These are phyloP conservation scores for Chesias legatella DNA, from an alignment of 2,888 invertebrate species.

Conservation along the genomic window DNA sequence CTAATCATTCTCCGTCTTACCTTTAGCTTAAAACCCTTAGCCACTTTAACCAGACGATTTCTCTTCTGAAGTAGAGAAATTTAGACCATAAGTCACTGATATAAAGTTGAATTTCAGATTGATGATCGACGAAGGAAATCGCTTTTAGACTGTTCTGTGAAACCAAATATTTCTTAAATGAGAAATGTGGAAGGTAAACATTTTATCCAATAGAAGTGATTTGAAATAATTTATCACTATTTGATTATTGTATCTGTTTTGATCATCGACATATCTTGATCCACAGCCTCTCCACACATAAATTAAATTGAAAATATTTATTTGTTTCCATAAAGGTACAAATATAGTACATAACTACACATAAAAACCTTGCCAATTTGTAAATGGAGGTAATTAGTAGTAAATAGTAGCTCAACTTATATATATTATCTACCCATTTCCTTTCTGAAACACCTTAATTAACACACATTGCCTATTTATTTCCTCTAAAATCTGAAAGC, in stretches of 20 bases:
- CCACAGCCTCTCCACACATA: too few species aligned
- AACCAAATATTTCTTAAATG: conserved; percentile 20
- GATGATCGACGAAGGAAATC: neutral
- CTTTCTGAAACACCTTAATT: neutral
- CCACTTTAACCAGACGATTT: neutral
- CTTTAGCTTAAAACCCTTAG: neutral
- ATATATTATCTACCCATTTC: too few species aligned
- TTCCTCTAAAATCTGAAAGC: conserved; percentile 19
- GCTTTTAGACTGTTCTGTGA: conserved; percentile 2
- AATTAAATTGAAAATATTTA: too few species aligned
- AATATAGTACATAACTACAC: too few species aligned
- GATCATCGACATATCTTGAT: too few species aligned
- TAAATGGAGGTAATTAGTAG: too few species aligned
- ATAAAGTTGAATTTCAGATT: neutral
- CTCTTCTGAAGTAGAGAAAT: neutral
- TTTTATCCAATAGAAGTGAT: conserved; percentile 5
- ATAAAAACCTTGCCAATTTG: too few species aligned
- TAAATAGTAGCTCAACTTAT: too few species aligned
- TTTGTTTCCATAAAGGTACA: too few species aligned
- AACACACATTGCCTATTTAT: conserved; percentile 1
- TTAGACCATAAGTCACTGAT: neutral
- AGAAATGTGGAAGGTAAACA: conserved; percentile 17
- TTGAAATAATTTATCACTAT: too few species aligned
- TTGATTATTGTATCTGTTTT: too few species aligned
- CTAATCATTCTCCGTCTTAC: neutral